Evolutionary conservation across 2,797 vertebrate genomes (phyloP).

Genomic region (Phylloscopus collybita): DNA sequence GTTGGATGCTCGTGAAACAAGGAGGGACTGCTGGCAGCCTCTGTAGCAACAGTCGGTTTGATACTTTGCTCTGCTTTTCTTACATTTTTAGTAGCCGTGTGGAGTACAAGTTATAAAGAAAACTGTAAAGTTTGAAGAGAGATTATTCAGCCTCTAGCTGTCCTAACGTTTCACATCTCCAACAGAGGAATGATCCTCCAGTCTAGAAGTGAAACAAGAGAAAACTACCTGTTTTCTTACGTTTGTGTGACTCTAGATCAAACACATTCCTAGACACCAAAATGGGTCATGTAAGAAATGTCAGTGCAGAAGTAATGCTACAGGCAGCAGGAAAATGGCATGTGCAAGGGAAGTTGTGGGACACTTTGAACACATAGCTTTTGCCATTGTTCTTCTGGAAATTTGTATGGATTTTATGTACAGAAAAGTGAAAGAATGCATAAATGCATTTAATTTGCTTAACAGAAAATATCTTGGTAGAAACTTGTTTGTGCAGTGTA

Average conservation of each 20-base stretch:
- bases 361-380: neutral
- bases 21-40: neutral
- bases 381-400: neutral
- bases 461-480: slow-evolving; percentile 12
- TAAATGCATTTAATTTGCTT: slow-evolving; percentile 40
- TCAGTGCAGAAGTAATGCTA: neutral
- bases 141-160: neutral
- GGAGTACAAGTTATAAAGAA: neutral
- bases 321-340: neutral
- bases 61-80: neutral
- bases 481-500: neutral
- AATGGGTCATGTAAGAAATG: neutral
- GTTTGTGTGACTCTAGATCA: neutral
- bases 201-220: neutral
- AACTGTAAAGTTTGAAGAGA: slow-evolving; percentile 14
- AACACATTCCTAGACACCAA: neutral
- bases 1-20: neutral
- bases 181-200: neutral
- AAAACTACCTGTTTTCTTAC: neutral
- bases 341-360: neutral
- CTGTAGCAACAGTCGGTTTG: neutral
- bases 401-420: neutral
- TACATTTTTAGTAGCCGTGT: slow-evolving; percentile 1
- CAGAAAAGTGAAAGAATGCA: neutral
- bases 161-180: neutral